Percentiles rank a stretch among this genome's conserved stretches.
phyloP scores from a whole-genome alignment of 2,113 vertebrate species.

The Chloropsis hardwickii region DNA sequence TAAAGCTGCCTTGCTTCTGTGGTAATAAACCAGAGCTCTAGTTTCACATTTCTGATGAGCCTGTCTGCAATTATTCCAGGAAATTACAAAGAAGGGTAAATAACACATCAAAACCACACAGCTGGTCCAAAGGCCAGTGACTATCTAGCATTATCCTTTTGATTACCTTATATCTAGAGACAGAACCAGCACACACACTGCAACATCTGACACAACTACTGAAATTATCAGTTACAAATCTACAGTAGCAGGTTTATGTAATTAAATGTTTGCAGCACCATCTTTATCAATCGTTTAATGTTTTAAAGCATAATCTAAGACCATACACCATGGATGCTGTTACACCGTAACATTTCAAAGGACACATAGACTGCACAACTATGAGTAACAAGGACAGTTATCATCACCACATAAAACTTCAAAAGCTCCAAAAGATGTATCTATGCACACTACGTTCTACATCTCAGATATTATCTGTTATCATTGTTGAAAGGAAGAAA shows the following conservation, averaged over 20 bases:
- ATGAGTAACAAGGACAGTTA: background rate
- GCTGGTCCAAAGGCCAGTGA: background rate
- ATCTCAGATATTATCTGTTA: background rate
- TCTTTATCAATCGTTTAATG: background rate
- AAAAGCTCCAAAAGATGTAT: background rate
- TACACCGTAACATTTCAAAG: background rate
- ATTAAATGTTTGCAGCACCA: background rate
- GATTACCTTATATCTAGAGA: background rate
- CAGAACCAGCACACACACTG: background rate
- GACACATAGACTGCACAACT: background rate
- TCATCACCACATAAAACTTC: background rate
- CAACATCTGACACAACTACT: background rate
- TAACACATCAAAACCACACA: background rate
- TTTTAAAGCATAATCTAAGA: background rate
- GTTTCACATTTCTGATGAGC: background rate
- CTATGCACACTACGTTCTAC: background rate
- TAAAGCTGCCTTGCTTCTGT: background rate
- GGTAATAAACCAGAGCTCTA: background rate
- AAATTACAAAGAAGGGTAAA: background rate
- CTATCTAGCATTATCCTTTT: background rate
- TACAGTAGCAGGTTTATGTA: background rate
- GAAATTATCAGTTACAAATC: background rate
- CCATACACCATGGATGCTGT: background rate
- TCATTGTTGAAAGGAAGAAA: background rate
- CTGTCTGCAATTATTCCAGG: background rate